Evolutionary conservation across 2,113 vertebrate genomes (phyloP).

Genomic region (Guaruba guarouba): DNA sequence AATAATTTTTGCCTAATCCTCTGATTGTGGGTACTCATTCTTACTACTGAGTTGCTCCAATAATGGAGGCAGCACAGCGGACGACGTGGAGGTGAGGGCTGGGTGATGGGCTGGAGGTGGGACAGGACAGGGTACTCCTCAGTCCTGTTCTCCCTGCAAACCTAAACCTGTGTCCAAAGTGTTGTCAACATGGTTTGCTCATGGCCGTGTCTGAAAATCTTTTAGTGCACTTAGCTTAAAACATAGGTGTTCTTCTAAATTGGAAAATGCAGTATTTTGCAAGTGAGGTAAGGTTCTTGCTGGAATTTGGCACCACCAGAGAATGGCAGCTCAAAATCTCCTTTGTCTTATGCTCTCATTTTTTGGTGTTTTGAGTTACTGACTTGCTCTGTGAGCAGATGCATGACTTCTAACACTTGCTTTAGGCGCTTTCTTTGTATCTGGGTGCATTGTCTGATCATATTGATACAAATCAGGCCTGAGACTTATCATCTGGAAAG

Average conservation of each 20-base stretch:
- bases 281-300: neutral
- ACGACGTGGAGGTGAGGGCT: fast-evolving
- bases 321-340: neutral
- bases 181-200: neutral
- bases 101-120: neutral
- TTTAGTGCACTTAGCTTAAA: neutral
- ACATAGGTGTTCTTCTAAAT: neutral
- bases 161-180: neutral
- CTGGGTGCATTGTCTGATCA: neutral
- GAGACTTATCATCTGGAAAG: neutral
- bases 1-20: neutral
- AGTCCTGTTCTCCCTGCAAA: neutral
- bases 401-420: neutral
- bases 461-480: neutral
- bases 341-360: fast-evolving
- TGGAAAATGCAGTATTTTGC: neutral
- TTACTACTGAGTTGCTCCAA: neutral
- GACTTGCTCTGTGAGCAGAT: neutral
- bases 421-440: neutral
- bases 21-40: neutral
- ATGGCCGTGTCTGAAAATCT: neutral
- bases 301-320: neutral
- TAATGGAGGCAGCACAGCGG: neutral
- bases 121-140: neutral
- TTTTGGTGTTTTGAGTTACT: neutral